Conservation (phyloP, 2,888 invertebrate genomes). For the Agrotis ipsilon region DNA sequence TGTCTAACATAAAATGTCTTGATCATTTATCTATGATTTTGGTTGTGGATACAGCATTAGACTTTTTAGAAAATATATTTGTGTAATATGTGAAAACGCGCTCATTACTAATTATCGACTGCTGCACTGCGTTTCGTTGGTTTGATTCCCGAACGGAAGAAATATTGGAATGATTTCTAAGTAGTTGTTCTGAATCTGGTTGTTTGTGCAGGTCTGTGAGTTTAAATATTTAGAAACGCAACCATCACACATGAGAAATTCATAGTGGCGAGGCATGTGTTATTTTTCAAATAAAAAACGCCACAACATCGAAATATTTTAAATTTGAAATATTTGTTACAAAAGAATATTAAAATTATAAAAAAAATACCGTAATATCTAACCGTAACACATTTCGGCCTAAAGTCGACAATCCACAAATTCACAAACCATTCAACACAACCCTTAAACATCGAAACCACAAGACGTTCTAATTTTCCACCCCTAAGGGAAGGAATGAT, state of each 20-base stretch:
- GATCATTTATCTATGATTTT: too few relatives aligned
- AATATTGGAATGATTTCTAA: neutral
- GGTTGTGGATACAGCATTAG: neutral
- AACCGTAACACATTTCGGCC: too few relatives aligned
- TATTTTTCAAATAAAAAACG: too few relatives aligned
- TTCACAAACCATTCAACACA: neutral
- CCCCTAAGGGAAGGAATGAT: slow-evolving; percentile 34
- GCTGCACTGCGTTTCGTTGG: neutral
- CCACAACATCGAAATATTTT: neutral
- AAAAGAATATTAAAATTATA: too few relatives aligned
- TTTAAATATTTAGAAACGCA: neutral
- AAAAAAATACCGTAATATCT: neutral
- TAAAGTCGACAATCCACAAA: neutral
- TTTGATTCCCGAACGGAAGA: neutral
- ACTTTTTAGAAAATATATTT: neutral
- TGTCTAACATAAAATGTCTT: too few relatives aligned
- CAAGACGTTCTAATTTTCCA: slow-evolving; percentile 38
- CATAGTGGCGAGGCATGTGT: neutral
- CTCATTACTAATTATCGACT: neutral
- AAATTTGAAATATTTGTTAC: too few relatives aligned
- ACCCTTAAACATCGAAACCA: slow-evolving; percentile 10
- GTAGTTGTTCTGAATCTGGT: neutral
- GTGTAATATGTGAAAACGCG: too few relatives aligned
- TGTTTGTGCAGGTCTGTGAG: neutral
- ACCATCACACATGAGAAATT: neutral